Percentiles rank a stretch among this genome's conserved stretches.
These are phyloP conservation scores for Drosophila austrosaltans DNA, from an alignment of 2,888 invertebrate genomes.

Conservation along the genomic window DNA sequence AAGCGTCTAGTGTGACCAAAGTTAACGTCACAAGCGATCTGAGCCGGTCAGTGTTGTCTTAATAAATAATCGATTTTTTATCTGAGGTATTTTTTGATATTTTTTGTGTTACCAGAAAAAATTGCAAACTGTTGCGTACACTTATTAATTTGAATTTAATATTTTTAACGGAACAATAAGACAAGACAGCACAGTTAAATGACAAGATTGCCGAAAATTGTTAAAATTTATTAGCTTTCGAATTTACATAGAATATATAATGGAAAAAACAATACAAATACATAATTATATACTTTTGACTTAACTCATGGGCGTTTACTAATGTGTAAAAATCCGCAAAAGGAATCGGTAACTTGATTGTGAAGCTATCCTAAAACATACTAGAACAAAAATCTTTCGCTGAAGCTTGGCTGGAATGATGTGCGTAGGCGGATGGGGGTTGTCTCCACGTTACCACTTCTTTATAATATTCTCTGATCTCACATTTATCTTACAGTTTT, in stretches of 20 bases:
- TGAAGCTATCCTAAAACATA: conserved; percentile 54
- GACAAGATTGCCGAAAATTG: conserved; percentile 31
- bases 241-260: conserved; percentile 63
- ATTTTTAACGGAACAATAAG: not conserved
- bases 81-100: no score
- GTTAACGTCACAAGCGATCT: not conserved
- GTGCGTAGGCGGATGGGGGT: conserved; percentile 24
- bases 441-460: conserved; percentile 7
- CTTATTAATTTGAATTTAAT: not conserved
- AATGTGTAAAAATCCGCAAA: conserved; percentile 34
- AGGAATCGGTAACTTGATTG: conserved; percentile 27
- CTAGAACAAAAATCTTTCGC: conserved; percentile 39
- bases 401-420: conserved; percentile 71
- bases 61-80: no score
- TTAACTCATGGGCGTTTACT: conserved; percentile 59
- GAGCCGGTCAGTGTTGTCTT: no score
- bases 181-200: conserved; percentile 4
- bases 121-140: no score
- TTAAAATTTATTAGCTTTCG: conserved; percentile 65
- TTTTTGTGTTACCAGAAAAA: no score
- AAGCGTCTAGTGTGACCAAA: conserved; percentile 46
- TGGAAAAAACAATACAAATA: conserved; percentile 54
- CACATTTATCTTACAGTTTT: conserved; percentile 47
- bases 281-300: conserved; percentile 56
- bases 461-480: not conserved